These are phyloP conservation scores for Pygoscelis adeliae DNA, from an alignment of 2,113 vertebrate genomes.

Conservation along the genomic window DNA sequence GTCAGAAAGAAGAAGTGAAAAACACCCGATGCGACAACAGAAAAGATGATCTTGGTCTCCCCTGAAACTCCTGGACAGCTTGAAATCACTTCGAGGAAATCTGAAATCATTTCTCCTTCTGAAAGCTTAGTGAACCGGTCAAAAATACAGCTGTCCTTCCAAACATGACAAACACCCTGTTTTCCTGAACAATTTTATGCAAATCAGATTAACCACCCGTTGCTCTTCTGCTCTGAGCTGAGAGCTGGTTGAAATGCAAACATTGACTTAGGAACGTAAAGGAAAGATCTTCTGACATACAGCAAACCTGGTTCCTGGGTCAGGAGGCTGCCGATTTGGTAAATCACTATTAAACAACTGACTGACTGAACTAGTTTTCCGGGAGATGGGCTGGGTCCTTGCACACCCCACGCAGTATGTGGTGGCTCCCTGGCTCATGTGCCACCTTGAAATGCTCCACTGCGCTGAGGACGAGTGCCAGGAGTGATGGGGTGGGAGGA, in stretches of 20 bases:
- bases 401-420: fast-evolving
- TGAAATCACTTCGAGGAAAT: neutral
- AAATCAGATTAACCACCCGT: neutral
- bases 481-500: neutral
- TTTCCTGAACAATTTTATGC: neutral
- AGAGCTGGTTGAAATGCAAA: neutral
- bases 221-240: neutral
- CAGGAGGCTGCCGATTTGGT: neutral
- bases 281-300: neutral
- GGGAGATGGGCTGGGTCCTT: neutral
- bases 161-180: neutral
- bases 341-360: neutral
- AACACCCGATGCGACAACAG: neutral
- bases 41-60: neutral
- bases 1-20: constrained; percentile 35
- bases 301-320: neutral
- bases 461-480: neutral
- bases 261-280: neutral
- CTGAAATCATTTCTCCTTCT: neutral
- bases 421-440: neutral
- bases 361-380: neutral
- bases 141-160: neutral
- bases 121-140: neutral
- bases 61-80: neutral
- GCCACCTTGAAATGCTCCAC: neutral